phyloP scores from a whole-genome alignment of 2,113 vertebrate genomes.

The Gymnarchus niloticus region DNA sequence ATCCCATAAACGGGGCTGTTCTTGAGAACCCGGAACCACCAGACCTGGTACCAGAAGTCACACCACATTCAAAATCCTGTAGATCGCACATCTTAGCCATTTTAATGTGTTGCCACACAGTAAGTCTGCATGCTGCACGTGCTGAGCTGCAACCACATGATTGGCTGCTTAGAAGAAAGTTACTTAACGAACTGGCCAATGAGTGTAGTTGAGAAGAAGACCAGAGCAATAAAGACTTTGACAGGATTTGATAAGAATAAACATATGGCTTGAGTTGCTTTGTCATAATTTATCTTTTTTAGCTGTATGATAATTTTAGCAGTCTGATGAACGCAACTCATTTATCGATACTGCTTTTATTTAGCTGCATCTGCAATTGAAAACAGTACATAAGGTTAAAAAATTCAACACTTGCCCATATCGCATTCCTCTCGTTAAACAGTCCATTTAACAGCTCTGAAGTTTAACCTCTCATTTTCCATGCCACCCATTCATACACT shows the following conservation, averaged over 20 bases:
- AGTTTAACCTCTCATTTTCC: neutral
- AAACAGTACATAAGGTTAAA: neutral
- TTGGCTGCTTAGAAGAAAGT: neutral
- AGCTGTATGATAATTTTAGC: neutral
- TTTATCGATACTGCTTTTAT: neutral
- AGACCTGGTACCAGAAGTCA: neutral
- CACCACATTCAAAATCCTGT: neutral
- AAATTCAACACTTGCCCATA: neutral
- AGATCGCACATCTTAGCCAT: neutral
- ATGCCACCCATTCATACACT: too few species aligned
- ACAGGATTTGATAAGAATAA: neutral
- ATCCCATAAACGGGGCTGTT: neutral
- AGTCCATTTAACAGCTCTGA: neutral
- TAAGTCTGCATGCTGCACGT: neutral
- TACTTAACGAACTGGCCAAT: neutral
- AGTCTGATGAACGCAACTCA: neutral
- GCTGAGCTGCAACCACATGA: too few species aligned
- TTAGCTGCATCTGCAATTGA: neutral
- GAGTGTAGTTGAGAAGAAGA: neutral
- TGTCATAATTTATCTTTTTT: neutral
- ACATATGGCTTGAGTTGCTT: neutral
- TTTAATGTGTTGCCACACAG: too few species aligned
- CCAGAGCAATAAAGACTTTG: neutral
- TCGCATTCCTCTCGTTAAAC: neutral
- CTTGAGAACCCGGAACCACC: neutral